Percentiles rank a stretch among this genome's conserved stretches.
Conservation (phyloP, 2,797 vertebrate genomes). For the Notolepis coatsorum region DNA sequence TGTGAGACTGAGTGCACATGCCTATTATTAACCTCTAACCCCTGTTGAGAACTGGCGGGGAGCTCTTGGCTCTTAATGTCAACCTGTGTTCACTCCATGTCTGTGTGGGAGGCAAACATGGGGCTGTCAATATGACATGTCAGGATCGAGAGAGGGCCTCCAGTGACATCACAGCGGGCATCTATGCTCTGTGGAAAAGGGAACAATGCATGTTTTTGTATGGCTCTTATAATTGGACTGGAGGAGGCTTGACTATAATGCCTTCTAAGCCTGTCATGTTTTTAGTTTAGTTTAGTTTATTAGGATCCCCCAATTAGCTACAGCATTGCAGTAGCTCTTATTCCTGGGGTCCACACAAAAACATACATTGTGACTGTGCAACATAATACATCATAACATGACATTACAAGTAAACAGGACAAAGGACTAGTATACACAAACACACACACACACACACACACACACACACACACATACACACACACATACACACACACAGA, state of each 20-base stretch:
- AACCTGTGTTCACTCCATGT: constrained; percentile 42
- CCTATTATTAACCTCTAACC: constrained; percentile 62
- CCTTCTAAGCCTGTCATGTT: no score
- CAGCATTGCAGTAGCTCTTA: not conserved
- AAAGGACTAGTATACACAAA: no score
- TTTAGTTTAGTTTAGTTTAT: no score
- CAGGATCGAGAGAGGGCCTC: constrained; percentile 15
- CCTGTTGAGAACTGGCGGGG: constrained; percentile 48
- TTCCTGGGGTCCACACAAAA: no score
- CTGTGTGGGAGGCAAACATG: constrained; percentile 16
- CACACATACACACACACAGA: no score
- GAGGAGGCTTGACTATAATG: not conserved
- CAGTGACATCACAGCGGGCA: not conserved
- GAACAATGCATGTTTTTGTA: not conserved
- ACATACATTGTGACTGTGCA: no score
- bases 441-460: no score
- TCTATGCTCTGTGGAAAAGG: constrained; percentile 25
- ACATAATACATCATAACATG: no score
- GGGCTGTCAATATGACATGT: constrained; percentile 35
- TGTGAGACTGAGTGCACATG: constrained; percentile 33
- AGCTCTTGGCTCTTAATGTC: constrained; percentile 44
- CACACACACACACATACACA: no score
- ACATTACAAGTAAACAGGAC: no score
- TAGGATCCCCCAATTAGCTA: no score
- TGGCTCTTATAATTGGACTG: not conserved